Evolutionary conservation across 2,797 vertebrate species (phyloP).

Genomic region (Hozukius guyotensis): DNA sequence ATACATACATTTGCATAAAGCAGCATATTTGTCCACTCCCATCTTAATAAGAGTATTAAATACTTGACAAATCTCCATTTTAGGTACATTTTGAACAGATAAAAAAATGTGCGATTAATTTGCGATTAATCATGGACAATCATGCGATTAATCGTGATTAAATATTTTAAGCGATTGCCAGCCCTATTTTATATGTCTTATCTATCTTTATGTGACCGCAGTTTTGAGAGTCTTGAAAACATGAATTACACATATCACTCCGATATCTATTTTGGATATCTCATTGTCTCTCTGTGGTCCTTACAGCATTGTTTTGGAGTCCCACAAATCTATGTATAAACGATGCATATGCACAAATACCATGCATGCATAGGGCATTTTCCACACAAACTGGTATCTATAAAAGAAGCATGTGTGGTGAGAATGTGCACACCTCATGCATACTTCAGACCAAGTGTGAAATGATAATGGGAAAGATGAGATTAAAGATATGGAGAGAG

Average conservation of each 20-base stretch:
- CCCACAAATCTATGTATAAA: not conserved
- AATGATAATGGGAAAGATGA: not conserved
- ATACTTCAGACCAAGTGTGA: not conserved
- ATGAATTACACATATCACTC: not conserved
- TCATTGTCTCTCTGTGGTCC: constrained; percentile 11
- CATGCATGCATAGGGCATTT: not conserved
- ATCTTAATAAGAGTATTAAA: no score
- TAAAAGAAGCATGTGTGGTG: not conserved
- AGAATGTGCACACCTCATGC: not conserved
- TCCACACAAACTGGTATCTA: not conserved
- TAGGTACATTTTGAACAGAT: no score
- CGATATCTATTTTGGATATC: not conserved
- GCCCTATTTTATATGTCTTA: not conserved
- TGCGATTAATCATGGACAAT: no score
- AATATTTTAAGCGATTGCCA: not conserved
- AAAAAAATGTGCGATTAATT: no score
- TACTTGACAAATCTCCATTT: no score
- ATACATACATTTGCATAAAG: no score
- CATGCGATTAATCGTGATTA: no score
- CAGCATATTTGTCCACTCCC: no score
- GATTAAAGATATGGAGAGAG: not conserved
- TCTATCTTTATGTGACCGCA: not conserved
- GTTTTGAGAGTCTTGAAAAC: not conserved
- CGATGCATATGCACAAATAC: not conserved
- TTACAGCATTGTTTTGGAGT: not conserved